phyloP scores from a whole-genome alignment of 1,140 invertebrate genomes.

The Andrena cerasifolii region DNA sequence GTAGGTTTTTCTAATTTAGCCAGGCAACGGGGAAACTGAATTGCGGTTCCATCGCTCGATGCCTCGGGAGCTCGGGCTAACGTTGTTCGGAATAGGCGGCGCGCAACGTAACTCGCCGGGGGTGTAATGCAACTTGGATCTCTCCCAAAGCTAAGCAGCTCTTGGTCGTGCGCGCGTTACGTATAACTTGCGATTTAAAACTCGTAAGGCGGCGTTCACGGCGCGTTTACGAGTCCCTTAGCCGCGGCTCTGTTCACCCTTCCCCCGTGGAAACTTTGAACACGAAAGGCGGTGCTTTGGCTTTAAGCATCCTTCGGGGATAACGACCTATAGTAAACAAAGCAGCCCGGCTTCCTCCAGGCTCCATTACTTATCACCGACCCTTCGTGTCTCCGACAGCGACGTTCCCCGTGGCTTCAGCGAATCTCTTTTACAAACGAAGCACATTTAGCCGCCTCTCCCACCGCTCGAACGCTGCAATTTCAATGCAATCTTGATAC shows the following conservation, averaged over 20 bases:
- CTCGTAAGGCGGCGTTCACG: conserved; percentile 54
- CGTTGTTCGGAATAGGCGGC: conserved; percentile 2
- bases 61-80: conserved; percentile 29
- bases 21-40: conserved; percentile 27
- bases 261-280: conserved; percentile 52
- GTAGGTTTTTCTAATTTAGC: conserved; percentile 58
- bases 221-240: conserved; percentile 57
- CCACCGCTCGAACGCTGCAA: no score
- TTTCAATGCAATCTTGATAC: no score
- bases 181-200: conserved; percentile 72
- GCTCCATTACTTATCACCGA: conserved; percentile 58
- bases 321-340: conserved; percentile 66
- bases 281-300: conserved; percentile 41
- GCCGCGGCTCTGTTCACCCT: not conserved
- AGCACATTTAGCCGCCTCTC: no score
- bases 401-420: no score
- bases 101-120: conserved; percentile 13
- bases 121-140: conserved; percentile 34
- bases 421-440: no score
- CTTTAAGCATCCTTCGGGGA: conserved; percentile 58
- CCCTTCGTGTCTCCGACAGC: no score
- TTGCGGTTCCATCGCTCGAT: conserved; percentile 19
- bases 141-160: conserved; percentile 31
- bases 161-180: conserved; percentile 36
- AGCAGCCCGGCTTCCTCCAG: conserved; percentile 32